These are phyloP conservation scores for Panopea generosa DNA, from an alignment of 2,888 invertebrate species.

Conservation along the genomic window DNA sequence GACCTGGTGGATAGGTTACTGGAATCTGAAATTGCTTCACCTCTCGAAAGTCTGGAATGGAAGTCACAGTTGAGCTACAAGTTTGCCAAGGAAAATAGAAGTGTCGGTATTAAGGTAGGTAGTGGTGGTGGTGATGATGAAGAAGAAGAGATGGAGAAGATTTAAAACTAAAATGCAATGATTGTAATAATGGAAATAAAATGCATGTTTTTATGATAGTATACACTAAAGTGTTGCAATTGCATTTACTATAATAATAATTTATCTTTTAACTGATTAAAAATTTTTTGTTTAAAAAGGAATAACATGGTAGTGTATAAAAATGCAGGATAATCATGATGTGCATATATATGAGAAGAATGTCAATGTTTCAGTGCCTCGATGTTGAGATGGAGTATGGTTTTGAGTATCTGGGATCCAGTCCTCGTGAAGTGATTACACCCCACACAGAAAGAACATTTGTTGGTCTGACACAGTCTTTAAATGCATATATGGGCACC, in stretches of 20 bases:
- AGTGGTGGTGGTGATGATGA: no score
- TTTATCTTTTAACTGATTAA: no score
- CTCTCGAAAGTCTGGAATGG: constrained; percentile 78
- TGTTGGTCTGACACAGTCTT: constrained; percentile 79
- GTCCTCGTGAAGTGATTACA: constrained; percentile 78
- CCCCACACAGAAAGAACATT: constrained; percentile 80
- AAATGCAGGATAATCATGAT: no score
- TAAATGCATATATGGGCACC: constrained; percentile 77
- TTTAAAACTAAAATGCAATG: no score
- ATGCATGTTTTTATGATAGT: no score
- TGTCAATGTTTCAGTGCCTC: constrained; percentile 71
- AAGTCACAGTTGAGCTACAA: constrained; percentile 75
- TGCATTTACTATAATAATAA: no score
- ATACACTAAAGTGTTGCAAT: no score
- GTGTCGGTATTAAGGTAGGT: constrained; percentile 75
- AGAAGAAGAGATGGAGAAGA: no score
- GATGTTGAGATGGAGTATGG: constrained; percentile 83
- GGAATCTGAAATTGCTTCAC: constrained; percentile 57
- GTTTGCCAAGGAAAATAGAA: constrained; percentile 68
- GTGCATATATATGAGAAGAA: no score
- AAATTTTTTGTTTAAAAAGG: no score
- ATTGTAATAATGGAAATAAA: no score
- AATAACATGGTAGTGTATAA: no score
- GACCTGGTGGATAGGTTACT: constrained; percentile 73
- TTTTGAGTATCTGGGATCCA: constrained; percentile 83